Evolutionary conservation across 2,888 invertebrate species (phyloP).

Genomic region (Seira musarum): DNA sequence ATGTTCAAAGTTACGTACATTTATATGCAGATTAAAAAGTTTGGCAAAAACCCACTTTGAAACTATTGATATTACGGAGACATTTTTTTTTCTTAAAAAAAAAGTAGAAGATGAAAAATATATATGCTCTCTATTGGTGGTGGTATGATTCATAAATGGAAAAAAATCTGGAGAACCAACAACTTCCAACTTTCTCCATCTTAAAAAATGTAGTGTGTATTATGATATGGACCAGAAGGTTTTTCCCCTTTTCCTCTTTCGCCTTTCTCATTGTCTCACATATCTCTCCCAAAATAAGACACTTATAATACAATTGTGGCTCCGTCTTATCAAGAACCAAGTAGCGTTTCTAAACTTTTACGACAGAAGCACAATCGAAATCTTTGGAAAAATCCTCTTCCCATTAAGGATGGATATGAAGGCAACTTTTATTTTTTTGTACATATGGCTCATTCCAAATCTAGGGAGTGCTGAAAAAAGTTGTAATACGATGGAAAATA

Average conservation of each 20-base stretch:
- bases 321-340: slow-evolving; percentile 48
- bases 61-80: not conserved
- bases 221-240: not conserved
- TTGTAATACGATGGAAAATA: slow-evolving; percentile 22
- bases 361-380: slow-evolving; percentile 40
- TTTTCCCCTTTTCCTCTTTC: slow-evolving; percentile 20
- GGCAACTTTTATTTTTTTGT: slow-evolving; percentile 1
- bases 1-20: slow-evolving; percentile 7
- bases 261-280: slow-evolving; percentile 48
- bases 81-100: not conserved
- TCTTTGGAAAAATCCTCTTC: slow-evolving; percentile 1
- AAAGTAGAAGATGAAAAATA: not conserved
- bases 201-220: not conserved
- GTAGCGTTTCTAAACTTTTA: slow-evolving; percentile 53
- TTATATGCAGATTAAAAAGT: slow-evolving; percentile 10
- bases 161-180: not conserved
- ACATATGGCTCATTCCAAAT: slow-evolving; percentile 2
- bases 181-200: slow-evolving; percentile 13
- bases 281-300: slow-evolving; percentile 43
- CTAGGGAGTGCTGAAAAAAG: slow-evolving; percentile 13
- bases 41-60: slow-evolving; percentile 2
- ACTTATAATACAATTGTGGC: slow-evolving; percentile 53
- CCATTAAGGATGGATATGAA: slow-evolving; percentile 10
- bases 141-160: not conserved
- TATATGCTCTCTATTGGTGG: too few species aligned